These are phyloP conservation scores for Erpetoichthys calabaricus DNA, from an alignment of 2,797 vertebrate genomes.

Conservation along the genomic window DNA sequence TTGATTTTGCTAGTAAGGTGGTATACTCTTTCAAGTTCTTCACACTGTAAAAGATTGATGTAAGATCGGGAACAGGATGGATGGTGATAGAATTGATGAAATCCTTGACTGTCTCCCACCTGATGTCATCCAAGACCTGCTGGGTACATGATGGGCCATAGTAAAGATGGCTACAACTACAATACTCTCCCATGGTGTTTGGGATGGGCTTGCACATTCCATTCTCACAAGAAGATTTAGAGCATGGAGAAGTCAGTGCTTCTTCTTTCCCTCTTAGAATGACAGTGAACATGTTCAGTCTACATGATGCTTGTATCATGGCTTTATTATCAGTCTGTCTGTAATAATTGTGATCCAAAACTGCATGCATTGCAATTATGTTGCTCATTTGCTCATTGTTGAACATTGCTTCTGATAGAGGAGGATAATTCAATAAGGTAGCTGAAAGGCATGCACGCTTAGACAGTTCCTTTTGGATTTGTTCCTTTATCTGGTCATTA, in stretches of 20 bases:
- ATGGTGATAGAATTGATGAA: neutral
- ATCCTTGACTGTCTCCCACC: neutral
- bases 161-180: neutral
- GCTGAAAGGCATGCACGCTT: too few species aligned
- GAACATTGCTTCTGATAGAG: neutral
- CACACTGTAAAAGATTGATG: neutral
- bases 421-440: too few species aligned
- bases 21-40: neutral
- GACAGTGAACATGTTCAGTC: neutral
- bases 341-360: neutral
- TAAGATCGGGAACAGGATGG: neutral
- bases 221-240: neutral
- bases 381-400: conserved; percentile 1
- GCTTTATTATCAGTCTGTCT: neutral
- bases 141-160: neutral
- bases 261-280: neutral
- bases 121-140: neutral
- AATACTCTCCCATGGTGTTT: neutral
- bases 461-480: neutral
- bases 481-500: neutral
- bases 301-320: too few species aligned
- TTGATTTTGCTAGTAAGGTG: neutral
- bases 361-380: neutral
- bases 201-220: conserved; percentile 1
- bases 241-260: neutral